Evolutionary conservation across 2,113 vertebrate genomes (phyloP), one percentile per base, ranked within the genome.

Genomic region (Lasiurus borealis): DNA sequence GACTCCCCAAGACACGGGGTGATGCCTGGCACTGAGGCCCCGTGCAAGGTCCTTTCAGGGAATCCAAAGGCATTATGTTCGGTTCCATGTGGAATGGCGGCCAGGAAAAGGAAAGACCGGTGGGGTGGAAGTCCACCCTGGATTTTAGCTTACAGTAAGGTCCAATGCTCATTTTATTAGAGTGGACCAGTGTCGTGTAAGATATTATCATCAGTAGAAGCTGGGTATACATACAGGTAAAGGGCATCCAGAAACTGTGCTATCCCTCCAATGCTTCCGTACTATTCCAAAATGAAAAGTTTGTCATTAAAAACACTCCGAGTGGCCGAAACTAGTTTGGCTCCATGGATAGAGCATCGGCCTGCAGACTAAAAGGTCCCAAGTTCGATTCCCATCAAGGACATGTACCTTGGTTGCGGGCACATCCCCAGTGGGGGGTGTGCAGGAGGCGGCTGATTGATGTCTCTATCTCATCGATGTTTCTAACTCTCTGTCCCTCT

Each of bases 231-330:
- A 48, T 34, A 23, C 8, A 48, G 75, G 27, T 48, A 59, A 66
- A 59, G 48, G 0, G 8, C 46, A 31, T 13, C 31, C 4, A 64
- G 83, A 13, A 93, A 36, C 29, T 25, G 31, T 27, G 54, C 27
- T 27, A 44, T 78, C 21, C 57, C 80, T 57, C 18, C 19, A 66
- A 68, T 1, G 10, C 75, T 89, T 86, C 69, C 78, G 19, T 69
- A 44, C 91, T 90, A 50, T n/a, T 94, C 44, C 44, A 64, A 80
- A 90, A 76, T 34, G 71, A 75, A 90, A 95, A 29, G 21, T 16
- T 66, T 81, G 18, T 31, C 8, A 16, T 77, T 94, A 48, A 96
- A 46, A 83, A 86, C 72, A 62, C 46, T 85, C 23, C 46, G n/a
- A 72, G 19, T 40, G 40, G 40, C 40, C 5, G 40, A 40, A 40